These are phyloP conservation scores for Ptilonorhynchus violaceus DNA, from an alignment of 2,113 vertebrate species.

Conservation along the genomic window DNA sequence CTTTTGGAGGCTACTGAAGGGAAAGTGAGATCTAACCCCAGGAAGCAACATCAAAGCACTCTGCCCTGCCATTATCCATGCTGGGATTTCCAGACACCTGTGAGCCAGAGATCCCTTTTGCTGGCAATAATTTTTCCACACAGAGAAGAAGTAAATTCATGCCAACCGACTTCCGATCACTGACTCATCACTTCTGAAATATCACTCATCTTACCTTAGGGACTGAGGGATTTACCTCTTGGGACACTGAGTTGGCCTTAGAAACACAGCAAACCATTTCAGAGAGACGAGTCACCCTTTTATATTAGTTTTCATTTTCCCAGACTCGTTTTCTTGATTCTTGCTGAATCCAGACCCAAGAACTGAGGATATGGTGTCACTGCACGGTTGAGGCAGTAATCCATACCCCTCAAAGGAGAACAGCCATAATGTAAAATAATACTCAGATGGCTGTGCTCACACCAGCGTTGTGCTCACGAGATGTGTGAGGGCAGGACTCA, in stretches of 20 bases:
- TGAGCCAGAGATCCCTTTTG: background rate
- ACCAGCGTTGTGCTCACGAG: rapidly evolving
- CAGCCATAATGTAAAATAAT: background rate
- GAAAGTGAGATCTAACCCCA: background rate
- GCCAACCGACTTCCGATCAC: background rate
- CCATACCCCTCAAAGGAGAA: background rate
- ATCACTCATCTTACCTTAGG: background rate
- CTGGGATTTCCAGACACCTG: background rate
- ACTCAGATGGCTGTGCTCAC: background rate
- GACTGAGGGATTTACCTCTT: background rate
- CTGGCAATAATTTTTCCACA: background rate
- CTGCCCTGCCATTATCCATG: rapidly evolving
- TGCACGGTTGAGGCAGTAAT: background rate
- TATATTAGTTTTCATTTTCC: background rate
- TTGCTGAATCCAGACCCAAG: background rate
- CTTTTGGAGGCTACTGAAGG: background rate
- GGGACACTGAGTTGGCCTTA: background rate
- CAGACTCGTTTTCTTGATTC: background rate
- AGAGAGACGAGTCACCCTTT: background rate
- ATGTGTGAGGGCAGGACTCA: background rate
- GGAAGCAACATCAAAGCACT: background rate
- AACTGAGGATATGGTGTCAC: background rate
- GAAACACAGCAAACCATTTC: background rate
- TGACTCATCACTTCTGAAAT: background rate
- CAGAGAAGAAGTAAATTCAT: background rate